Conservation (phyloP, 64 coral and sea anemone species). For the Hydrozoanthus tunicans region DNA sequence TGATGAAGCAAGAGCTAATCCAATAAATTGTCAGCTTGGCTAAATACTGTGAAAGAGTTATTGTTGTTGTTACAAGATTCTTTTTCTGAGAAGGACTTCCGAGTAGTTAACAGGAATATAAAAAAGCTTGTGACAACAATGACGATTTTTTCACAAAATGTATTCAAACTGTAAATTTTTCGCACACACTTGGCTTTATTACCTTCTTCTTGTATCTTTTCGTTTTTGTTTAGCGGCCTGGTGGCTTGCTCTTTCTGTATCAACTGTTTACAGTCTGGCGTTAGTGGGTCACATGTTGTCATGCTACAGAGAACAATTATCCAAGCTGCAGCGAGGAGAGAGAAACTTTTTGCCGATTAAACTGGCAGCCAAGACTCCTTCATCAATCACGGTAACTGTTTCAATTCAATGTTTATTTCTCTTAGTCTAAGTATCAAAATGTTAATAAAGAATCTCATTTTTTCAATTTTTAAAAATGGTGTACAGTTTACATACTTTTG, state of each 20-base stretch:
- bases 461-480: neutral
- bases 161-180: too few species aligned
- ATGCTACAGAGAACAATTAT: constrained; percentile 33
- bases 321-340: constrained; percentile 8
- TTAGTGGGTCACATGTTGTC: constrained; percentile 21
- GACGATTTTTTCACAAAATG: too few species aligned
- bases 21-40: too few species aligned
- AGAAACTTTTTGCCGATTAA: constrained; percentile 22
- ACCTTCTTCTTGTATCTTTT: neutral
- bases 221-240: neutral
- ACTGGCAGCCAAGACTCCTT: neutral
- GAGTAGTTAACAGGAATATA: too few species aligned
- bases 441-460: neutral
- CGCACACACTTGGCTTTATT: too few species aligned
- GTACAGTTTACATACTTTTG: too few species aligned
- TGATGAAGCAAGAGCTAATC: too few species aligned
- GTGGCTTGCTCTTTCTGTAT: neutral
- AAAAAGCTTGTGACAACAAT: too few species aligned
- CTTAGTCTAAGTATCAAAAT: neutral
- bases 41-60: too few species aligned
- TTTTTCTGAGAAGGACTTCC: too few species aligned
- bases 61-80: too few species aligned
- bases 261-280: neutral
- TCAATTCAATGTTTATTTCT: neutral
- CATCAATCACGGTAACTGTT: constrained; percentile 25